A percentile compares a stretch with the other conserved stretches of the same genome.
Evolutionary conservation across 2,888 invertebrate species (phyloP).

Genomic region (Steromphala cineraria): DNA sequence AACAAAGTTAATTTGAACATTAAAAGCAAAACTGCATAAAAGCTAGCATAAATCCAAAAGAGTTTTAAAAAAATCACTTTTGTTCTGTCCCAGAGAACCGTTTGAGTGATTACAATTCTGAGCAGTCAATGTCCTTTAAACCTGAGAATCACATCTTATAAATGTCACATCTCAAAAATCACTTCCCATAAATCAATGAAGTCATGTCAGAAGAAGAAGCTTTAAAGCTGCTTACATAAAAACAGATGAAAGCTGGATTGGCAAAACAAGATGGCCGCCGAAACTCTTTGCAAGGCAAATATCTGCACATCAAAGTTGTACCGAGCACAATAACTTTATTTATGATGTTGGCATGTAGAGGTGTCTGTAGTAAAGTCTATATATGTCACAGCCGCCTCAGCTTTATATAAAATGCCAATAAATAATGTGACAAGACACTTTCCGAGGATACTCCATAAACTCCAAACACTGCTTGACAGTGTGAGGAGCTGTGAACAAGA

Average conservation of each 20-base stretch:
- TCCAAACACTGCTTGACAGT: too few relatives aligned
- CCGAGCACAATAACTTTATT: not conserved
- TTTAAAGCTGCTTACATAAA: not conserved
- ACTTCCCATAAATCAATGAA: not conserved
- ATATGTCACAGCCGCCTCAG: not conserved
- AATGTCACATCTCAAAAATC: not conserved
- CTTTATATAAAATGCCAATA: not conserved
- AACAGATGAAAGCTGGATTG: not conserved
- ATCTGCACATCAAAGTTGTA: not conserved
- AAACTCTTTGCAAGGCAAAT: not conserved
- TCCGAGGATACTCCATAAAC: not conserved
- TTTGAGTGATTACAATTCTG: too few relatives aligned
- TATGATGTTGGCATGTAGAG: constrained; percentile 5
- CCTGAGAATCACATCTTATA: not conserved
- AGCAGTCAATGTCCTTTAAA: too few relatives aligned
- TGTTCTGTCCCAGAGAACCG: too few relatives aligned
- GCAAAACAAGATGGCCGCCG: not conserved
- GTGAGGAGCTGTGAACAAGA: too few relatives aligned
- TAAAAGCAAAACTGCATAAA: too few relatives aligned
- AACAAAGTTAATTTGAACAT: too few relatives aligned
- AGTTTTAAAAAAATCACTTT: too few relatives aligned
- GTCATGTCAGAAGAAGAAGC: not conserved
- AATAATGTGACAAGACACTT: not conserved
- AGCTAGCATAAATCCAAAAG: too few relatives aligned
- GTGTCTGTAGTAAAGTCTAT: not conserved